phyloP scores from a whole-genome alignment of 1,140 invertebrate species.

The Ceratosolen fusciceps region DNA sequence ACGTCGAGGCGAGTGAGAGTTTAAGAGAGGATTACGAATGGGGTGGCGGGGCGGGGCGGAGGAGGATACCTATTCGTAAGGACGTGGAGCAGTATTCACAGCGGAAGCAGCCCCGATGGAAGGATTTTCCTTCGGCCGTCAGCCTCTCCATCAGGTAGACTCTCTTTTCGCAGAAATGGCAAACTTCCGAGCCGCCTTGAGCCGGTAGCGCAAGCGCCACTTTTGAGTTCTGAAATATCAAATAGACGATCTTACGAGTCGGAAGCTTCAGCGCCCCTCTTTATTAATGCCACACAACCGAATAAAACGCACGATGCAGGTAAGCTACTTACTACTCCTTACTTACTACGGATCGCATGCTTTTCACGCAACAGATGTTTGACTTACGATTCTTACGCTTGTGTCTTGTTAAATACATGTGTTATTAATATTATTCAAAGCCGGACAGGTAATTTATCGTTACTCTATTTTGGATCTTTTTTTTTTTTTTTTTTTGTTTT shows the following conservation, averaged over 20 bases:
- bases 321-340: background rate
- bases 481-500: no score
- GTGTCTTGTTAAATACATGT: background rate
- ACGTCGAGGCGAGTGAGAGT: no score
- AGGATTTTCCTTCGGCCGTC: constrained; percentile 87
- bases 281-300: constrained; percentile 30
- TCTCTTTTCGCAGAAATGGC: constrained; percentile 88
- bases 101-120: constrained; percentile 88
- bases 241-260: background rate
- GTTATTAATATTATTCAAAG: background rate
- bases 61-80: constrained; percentile 76
- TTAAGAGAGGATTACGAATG: background rate
- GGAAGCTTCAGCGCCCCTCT: background rate
- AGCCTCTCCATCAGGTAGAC: constrained; percentile 92
- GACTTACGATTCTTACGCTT: background rate
- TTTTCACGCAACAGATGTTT: background rate
- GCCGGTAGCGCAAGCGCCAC: constrained; percentile 74
- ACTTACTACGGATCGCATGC: constrained; percentile 1
- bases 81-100: constrained; percentile 82
- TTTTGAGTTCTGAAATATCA: constrained; percentile 72
- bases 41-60: background rate
- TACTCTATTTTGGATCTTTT: no score
- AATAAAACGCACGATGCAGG: constrained; percentile 16
- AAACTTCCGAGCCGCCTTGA: constrained; percentile 82
- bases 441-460: no score